Base-by-base conservation (phyloP, 2,113 vertebrate species). In the Pelusios castaneus region DNA sequence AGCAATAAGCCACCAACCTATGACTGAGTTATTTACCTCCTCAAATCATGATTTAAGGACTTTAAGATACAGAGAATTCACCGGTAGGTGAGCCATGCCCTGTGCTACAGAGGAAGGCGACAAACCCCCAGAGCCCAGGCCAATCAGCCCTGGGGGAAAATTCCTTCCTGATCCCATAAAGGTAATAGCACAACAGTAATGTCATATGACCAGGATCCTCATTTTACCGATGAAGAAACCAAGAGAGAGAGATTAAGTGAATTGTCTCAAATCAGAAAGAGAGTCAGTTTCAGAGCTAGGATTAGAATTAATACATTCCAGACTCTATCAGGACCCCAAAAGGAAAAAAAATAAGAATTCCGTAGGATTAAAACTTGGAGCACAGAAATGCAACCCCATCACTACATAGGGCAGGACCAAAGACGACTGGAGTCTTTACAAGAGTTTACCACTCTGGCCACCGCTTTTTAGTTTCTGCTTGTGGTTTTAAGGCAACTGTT, bases 341-440 rank as follows among this genome's bases (percentile, higher is more conserved):
- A 52, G 14, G 51, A 52, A n/a, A 54, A n/a, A 90, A 90, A 58
- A 87, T 8, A 52, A 76, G 38, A 21, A 85, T 2, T 5, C n/a
- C 11, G n/a, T 73, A 85, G 93, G 29, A 93, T 87, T 91, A 47
- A 89, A 16, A 38, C 19, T 58, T 27, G 25, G 90, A 29, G 77
- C 19, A 87, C 4, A 76, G 51, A 54, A 88, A 91, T 78, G 76
- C 45, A 78, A 78, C 73, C 31, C 87, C 34, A 38, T 22, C 0
- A 1, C 51, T 34, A 2, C 0, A 2, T 31, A 91, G 27, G 63
- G n/a, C n/a, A 92, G 49, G 55, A 56, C 79, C 0, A 0, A 89
- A 75, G 41, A 41, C 60, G 22, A 87, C 60, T 19, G 78, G 55
- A n/a, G 83, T 45, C 56, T n/a, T 45, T 43, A 90, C 38, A 41